Base-by-base conservation (phyloP, 1,140 invertebrate species). In the Eulimnadia texana region DNA sequence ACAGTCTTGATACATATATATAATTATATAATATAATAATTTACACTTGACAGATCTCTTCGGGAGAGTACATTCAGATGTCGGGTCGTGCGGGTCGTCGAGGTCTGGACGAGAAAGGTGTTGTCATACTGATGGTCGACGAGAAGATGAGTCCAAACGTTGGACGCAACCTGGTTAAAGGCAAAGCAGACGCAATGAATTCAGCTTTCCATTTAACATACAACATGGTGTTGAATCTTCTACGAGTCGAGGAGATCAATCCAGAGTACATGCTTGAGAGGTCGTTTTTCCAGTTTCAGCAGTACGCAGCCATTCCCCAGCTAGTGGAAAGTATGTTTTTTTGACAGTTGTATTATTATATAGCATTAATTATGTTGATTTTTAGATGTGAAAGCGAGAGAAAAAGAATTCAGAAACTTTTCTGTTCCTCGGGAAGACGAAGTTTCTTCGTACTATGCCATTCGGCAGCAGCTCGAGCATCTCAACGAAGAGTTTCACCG, bases 61-160 rank as follows among this genome's bases (percentile, higher is more conserved):
- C 94, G 9, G 97, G 96, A 3, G 97, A 99, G 74, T 99, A 99
- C 69, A 99, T 99, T 68, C 97, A 99, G 73, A 99, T 99, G 96
- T 93, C 92, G 52, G 96, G 96, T 2, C 78, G 96, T 65, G 95
- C 96, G n/a, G 96, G 96, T 23, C 80, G 97, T 62, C 81, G 97
- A 74, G 96, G 97, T 63, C 74, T 98, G 1, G 97, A 99, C 73
- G 93, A 98, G 69, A 91, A 93, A 74, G 96, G 97, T 64, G 95
- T 99, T 61, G 95, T 98, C 22, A 98, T 99, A 66, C 76, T 99
- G 27, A 98, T 99, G 92, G 86, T 99, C 3, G 96, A 99, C 72
- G 92, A 99, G 73, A 90, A 95, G 74, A 91, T 99, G 63, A 90
- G 85, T 51, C 88, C 91, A 0, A 78, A 81, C 13, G 81, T 86